phyloP scores from a whole-genome alignment of 2,113 vertebrate genomes.

The Nansenia antarctica region DNA sequence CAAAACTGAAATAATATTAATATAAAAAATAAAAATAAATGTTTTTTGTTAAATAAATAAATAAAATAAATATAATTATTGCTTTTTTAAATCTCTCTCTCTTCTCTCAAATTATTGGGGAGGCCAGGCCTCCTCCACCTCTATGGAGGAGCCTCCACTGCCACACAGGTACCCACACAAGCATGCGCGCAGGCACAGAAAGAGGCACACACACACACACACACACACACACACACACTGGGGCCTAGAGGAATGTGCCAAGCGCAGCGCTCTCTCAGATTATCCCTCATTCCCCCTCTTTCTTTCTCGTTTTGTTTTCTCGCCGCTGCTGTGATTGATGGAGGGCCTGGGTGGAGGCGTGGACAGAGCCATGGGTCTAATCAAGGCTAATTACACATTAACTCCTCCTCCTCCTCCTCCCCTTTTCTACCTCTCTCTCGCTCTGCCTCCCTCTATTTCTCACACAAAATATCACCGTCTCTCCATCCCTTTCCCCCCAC shows the following conservation, averaged over 20 bases:
- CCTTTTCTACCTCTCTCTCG: too few species aligned
- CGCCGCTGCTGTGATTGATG: constrained; percentile 41
- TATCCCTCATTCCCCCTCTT: constrained; percentile 15
- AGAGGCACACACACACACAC: constrained; percentile 2
- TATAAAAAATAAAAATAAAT: too few species aligned
- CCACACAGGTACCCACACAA: too few species aligned
- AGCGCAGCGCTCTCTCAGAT: not conserved
- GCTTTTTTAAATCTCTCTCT: too few species aligned
- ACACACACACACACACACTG: not conserved
- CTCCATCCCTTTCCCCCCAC: not conserved
- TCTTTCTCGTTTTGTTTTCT: constrained; percentile 24
- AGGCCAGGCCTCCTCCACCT: too few species aligned
- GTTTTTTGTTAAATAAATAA: too few species aligned
- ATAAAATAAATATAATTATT: too few species aligned
- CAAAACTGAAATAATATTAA: too few species aligned
- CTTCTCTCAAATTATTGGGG: too few species aligned
- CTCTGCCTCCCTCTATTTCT: too few species aligned
- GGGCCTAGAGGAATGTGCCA: not conserved
- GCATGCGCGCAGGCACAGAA: constrained; percentile 9
- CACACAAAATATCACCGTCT: too few species aligned
- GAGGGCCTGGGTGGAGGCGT: constrained; percentile 20
- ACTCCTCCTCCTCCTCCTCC: constrained; percentile 6
- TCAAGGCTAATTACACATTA: constrained; percentile 39
- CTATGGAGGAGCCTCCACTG: too few species aligned
- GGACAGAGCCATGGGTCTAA: constrained; percentile 28